phyloP scores from a whole-genome alignment of 2,113 vertebrate genomes.

The Amblyornis subalaris region DNA sequence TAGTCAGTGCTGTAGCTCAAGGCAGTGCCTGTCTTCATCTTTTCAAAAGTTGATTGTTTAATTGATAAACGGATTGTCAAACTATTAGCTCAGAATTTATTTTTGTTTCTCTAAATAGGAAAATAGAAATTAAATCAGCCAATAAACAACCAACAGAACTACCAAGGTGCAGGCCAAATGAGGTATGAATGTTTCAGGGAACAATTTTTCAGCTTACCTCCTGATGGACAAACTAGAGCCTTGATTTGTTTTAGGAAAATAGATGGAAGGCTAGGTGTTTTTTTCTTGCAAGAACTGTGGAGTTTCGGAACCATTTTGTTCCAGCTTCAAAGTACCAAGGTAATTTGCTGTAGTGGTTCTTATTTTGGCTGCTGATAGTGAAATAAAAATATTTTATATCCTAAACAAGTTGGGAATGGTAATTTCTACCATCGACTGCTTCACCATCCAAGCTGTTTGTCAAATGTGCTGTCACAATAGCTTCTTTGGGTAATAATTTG shows the following conservation, averaged over 20 bases:
- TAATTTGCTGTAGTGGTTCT: neutral
- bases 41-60: neutral
- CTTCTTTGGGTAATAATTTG: constrained; percentile 44
- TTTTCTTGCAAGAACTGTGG: neutral
- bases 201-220: neutral
- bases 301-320: neutral
- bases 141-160: neutral
- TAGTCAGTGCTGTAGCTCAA: neutral
- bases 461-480: constrained; percentile 5
- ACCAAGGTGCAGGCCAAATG: neutral
- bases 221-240: neutral
- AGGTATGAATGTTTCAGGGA: neutral
- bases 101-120: neutral
- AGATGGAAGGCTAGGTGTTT: neutral
- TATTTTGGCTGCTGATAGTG: neutral
- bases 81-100: neutral
- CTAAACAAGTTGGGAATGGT: neutral
- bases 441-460: neutral
- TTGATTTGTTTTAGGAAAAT: neutral
- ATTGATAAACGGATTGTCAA: neutral
- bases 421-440: neutral
- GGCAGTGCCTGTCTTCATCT: neutral
- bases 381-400: constrained; percentile 21
- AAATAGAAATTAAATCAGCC: neutral
- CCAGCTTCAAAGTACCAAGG: neutral